Conservation (phyloP, 2,888 invertebrate species). For the Busseola fusca region DNA sequence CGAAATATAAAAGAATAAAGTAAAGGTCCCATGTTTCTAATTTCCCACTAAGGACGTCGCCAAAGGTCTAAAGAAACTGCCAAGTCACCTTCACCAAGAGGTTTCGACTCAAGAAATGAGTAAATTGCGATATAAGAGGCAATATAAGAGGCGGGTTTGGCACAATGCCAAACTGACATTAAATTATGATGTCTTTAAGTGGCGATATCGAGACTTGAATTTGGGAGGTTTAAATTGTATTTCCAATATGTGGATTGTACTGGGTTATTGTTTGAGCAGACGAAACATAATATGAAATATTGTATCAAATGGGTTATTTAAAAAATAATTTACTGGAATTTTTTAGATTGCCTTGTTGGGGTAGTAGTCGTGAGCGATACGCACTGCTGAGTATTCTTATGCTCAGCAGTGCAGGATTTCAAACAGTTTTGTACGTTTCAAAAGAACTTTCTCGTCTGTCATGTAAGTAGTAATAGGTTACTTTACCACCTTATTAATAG, state of each 20-base stretch:
- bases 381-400: background rate
- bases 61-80: slow-evolving; percentile 32
- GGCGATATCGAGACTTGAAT: slow-evolving; percentile 43
- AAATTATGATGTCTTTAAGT: slow-evolving; percentile 50
- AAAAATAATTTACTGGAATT: background rate
- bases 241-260: slow-evolving; percentile 25
- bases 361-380: background rate
- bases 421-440: no score
- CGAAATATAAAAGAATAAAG: background rate
- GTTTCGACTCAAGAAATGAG: slow-evolving; percentile 50
- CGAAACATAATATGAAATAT: background rate
- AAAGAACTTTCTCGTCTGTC: no score
- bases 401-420: no score
- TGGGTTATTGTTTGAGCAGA: slow-evolving; percentile 13
- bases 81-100: slow-evolving; percentile 38
- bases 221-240: slow-evolving; percentile 37
- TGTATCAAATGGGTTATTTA: no score
- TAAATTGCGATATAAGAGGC: slow-evolving; percentile 55
- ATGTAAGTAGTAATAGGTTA: no score
- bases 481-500: no score
- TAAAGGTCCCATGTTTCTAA: slow-evolving; percentile 9
- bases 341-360: background rate
- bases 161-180: slow-evolving; percentile 53
- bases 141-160: slow-evolving; percentile 52
- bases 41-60: slow-evolving; percentile 15